Evolutionary conservation across 2,113 vertebrate genomes (phyloP).

Genomic region (Phalacrocorax aristotelis): DNA sequence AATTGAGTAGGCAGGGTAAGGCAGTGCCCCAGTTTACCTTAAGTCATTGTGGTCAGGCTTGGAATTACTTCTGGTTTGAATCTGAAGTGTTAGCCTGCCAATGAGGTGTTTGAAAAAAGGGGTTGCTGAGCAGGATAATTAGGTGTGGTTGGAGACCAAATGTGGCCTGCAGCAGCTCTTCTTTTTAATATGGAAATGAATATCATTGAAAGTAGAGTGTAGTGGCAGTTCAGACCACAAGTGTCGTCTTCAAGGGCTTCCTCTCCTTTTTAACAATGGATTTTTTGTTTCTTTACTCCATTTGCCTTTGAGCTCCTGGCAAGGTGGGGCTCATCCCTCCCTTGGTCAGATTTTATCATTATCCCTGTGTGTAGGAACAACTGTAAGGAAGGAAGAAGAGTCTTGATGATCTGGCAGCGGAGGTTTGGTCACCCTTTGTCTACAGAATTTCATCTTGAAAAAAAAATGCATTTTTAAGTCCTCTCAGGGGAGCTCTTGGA

Average conservation of each 20-base stretch:
- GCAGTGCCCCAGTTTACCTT: not conserved
- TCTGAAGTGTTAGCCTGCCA: not conserved
- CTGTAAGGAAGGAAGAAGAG: not conserved
- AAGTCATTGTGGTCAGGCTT: not conserved
- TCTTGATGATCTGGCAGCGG: not conserved
- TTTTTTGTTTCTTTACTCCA: not conserved
- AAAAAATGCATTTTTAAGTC: not conserved
- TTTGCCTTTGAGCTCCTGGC: not conserved
- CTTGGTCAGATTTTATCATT: not conserved
- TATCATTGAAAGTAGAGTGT: not conserved
- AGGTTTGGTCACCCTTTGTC: not conserved
- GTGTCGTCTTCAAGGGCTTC: not conserved
- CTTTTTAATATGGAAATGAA: not conserved
- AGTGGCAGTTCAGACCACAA: not conserved
- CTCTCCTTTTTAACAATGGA: not conserved
- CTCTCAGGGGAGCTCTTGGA: not conserved
- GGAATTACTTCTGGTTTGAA: conserved; percentile 5
- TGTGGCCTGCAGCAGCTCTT: not conserved
- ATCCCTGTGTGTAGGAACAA: not conserved
- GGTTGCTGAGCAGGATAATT: not conserved
- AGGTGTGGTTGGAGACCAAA: not conserved
- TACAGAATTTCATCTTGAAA: not conserved
- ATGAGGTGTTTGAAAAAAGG: not conserved
- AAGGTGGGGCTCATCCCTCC: not conserved
- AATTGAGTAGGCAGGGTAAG: not conserved